Percentiles rank a stretch among this genome's conserved stretches.
Evolutionary conservation across 2,888 invertebrate species (phyloP).

Genomic region (Cryptocheilus praepositus): DNA sequence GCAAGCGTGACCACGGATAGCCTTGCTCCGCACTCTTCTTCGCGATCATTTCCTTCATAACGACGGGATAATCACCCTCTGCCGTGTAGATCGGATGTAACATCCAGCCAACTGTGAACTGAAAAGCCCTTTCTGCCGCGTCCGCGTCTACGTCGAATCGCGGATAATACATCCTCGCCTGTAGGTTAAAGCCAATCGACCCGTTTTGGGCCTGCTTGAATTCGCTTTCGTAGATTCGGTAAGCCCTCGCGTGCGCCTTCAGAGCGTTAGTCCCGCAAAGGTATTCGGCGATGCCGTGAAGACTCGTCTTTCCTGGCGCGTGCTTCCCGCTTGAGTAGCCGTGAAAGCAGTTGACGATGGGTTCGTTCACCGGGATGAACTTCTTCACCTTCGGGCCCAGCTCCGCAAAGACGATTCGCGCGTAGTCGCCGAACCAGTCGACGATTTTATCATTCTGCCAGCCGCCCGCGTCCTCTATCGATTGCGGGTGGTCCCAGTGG

Average conservation of each 20-base stretch:
- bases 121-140: conserved; percentile 51
- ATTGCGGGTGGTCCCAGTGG: conserved; percentile 84
- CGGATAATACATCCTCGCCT: conserved; percentile 38
- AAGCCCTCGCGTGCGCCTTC: conserved; percentile 84
- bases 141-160: conserved; percentile 39
- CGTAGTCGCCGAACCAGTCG: conserved; percentile 81
- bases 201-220: conserved; percentile 79
- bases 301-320: conserved; percentile 47
- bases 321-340: conserved; percentile 72
- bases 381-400: conserved; percentile 80
- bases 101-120: conserved; percentile 75
- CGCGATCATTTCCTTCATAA: conserved; percentile 75
- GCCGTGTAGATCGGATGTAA: conserved; percentile 75
- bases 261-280: conserved; percentile 84
- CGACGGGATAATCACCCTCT: conserved; percentile 76
- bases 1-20: conserved; percentile 74
- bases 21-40: conserved; percentile 74
- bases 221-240: conserved; percentile 79
- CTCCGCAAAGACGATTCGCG: conserved; percentile 79
- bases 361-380: conserved; percentile 89
- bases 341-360: conserved; percentile 77
- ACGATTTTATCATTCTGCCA: conserved; percentile 82
- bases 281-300: conserved; percentile 80
- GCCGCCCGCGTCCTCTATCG: conserved; percentile 81
- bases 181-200: conserved; percentile 61